Evolutionary conservation across 2,888 invertebrate species (phyloP), one percentile per base, ranked within the genome.

Genomic region (Scrobipalpa costella): DNA sequence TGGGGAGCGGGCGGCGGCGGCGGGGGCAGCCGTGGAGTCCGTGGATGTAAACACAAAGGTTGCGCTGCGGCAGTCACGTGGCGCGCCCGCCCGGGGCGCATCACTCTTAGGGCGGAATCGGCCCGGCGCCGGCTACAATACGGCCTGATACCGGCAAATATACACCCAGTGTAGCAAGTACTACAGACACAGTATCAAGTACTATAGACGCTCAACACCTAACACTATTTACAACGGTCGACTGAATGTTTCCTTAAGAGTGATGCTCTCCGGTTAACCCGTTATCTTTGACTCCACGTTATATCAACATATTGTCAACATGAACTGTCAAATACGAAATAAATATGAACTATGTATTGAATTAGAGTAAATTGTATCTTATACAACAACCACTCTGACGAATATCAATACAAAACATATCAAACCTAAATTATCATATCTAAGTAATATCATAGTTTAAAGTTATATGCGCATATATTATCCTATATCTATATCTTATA

Each of bases 371-470:
- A 21, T 81, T 86, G 86, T 86, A 87, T 83, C 64, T 69, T 80
- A 87, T 83, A 80, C 84, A 87, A 80, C 85, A 89, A 88, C 87
- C 83, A 85, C 85, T 89, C 91, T 90, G 85, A 85, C 76, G 90
- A 90, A 90, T 90, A 90, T 90, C 90, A 86, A 85, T 88, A 86
- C 86, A 78, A 79, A 86, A 90, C 90, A 90, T 90, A 90, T 90
- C 91, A 90, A 85, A 85, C 66, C 66, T 75, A 71, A 76, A 71
- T 21, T 78, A 73, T 63, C 80, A 83, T 84, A 84, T 85, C 83
- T 83, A 74, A 70, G 8, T 72, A 72, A 58, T 61, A 49, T 61
- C 58, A 9, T 58, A 58, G 40, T 40, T 49, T 27, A 52, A 52
- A 58, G 27, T 40, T 58, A 21, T 58, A 58, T 17, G 8, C 11